These are phyloP conservation scores for Cirrhinus mrigala DNA, from an alignment of 2,797 vertebrate species.

Conservation along the genomic window DNA sequence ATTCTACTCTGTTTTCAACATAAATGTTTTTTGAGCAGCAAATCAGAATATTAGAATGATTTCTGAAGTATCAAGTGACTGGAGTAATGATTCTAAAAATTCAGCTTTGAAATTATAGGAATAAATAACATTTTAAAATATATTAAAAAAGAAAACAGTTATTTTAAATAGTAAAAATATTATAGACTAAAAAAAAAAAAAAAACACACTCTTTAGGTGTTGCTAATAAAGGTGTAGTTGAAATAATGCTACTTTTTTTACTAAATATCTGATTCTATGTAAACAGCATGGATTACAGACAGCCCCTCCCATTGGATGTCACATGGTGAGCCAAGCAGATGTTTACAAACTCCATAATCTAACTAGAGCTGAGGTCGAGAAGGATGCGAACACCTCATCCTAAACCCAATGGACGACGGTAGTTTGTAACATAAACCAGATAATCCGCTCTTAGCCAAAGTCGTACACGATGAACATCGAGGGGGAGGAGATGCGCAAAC, in stretches of 20 bases:
- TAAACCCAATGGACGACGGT: background rate
- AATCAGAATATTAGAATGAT: too few relatives aligned
- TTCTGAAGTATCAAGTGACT: too few relatives aligned
- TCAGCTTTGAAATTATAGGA: too few relatives aligned
- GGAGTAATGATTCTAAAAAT: too few relatives aligned
- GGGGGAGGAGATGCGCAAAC: slow-evolving; percentile 65
- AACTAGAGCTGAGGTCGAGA: background rate
- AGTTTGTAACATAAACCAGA: background rate
- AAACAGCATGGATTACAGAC: background rate
- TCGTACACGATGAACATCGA: background rate
- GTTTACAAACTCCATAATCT: background rate
- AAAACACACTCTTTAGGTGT: too few relatives aligned
- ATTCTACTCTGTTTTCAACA: too few relatives aligned
- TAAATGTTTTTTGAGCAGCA: too few relatives aligned
- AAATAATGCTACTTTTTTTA: background rate
- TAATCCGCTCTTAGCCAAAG: background rate
- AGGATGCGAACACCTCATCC: too few relatives aligned
- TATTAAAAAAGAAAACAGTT: background rate
- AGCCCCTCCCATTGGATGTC: slow-evolving; percentile 11
- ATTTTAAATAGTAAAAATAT: too few relatives aligned
- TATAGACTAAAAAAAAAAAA: too few relatives aligned
- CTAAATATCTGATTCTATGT: background rate
- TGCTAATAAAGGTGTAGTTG: too few relatives aligned
- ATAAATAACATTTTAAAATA: too few relatives aligned
- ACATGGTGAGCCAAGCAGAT: background rate